These are phyloP conservation scores for Lucilia sericata DNA, from an alignment of 1,140 invertebrate species.

Conservation along the genomic window DNA sequence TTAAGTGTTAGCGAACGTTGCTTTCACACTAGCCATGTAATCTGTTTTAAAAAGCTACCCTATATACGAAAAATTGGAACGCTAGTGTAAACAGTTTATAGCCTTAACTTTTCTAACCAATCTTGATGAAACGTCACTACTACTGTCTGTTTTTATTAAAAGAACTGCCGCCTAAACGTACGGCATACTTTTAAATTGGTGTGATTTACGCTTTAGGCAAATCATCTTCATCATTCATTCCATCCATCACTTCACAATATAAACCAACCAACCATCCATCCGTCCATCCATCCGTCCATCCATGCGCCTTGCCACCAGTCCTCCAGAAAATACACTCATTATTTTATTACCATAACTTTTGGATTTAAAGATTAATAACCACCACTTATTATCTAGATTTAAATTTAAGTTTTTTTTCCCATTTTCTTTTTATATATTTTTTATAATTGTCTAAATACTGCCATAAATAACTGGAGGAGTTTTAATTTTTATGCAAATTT, in stretches of 20 bases:
- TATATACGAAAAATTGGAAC: too few species aligned
- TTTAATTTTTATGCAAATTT: constrained; percentile 18
- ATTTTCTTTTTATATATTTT: background rate
- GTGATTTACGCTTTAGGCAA: background rate
- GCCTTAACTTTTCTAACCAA: background rate
- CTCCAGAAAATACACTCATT: background rate
- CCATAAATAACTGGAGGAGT: constrained; percentile 3
- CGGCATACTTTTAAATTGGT: background rate
- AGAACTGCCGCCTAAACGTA: background rate
- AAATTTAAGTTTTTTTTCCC: background rate
- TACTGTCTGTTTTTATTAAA: background rate
- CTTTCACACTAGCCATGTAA: background rate
- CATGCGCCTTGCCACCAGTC: background rate
- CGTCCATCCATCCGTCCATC: too few species aligned
- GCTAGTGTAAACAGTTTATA: background rate
- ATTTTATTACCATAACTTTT: constrained; percentile 1
- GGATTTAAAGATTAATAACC: constrained; percentile 6
- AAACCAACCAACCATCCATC: background rate
- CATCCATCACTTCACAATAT: background rate
- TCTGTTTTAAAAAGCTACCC: too few species aligned
- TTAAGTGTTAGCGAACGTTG: background rate
- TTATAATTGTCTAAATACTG: constrained; percentile 12
- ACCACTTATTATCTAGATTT: constrained; percentile 16
- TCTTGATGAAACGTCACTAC: constrained; percentile 20
- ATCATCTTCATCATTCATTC: background rate